Base-by-base conservation (phyloP, 2,113 vertebrate genomes). In the Entomyzon cyanotis region DNA sequence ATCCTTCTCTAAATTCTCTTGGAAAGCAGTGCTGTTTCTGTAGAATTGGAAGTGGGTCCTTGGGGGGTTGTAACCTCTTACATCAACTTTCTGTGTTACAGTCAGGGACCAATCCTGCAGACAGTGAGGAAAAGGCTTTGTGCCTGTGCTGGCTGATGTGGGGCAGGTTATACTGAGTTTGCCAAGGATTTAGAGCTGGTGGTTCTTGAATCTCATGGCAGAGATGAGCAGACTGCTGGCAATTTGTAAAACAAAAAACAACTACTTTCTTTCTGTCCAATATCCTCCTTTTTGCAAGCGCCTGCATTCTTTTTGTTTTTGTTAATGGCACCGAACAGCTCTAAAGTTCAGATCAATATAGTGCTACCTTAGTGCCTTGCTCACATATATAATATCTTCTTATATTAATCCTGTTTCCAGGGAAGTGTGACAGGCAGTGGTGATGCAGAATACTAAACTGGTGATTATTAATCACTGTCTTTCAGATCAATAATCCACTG, bases 351-450 rank as follows among this genome's bases (percentile, higher is more conserved):
- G 93, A 97, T 97, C 97, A 91, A 97, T 97, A 94, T 16, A 83
- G 87, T 92, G 90, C 92, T 96, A 95, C 95, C 95, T 97, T 97
- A 64, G 95, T 95, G 96, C 90, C 90, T 96, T 77, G 89, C 95
- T 97, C 96, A 96, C 95, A 97, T 97, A 94, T 96, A 94, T 97
- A 97, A 97, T 97, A 97, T 96, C 96, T 96, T 97, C 95, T 97
- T 97, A 93, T 97, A 97, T 97, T 97, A 97, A 97, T 97, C 96
- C 96, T 96, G 93, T 96, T 97, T 96, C 94, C 92, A 97, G 71
- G 90, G 76, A 90, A 96, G 92, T 97, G 96, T 97, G 96, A 97
- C 96, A 94, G 95, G 95, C 92, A 95, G 94, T 74, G 89, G 84
- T 50, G 90, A 97, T 89, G 89, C 93, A 94, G 96, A 97, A 97